phyloP scores from a whole-genome alignment of 2,113 vertebrate genomes.

The Neolamprologus tretocephalus region DNA sequence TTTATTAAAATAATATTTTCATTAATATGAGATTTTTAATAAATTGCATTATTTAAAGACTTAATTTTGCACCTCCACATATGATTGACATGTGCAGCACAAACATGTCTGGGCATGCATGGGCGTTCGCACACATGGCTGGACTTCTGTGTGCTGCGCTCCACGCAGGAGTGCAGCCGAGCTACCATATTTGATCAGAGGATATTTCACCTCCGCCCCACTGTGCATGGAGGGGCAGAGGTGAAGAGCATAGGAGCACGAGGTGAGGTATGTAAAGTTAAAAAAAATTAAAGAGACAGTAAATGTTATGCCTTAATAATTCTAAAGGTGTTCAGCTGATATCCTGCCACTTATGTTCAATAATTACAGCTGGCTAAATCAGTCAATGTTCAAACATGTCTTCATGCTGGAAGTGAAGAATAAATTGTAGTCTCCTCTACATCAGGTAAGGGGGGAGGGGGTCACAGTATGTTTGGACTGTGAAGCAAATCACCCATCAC shows the following conservation, averaged over 20 bases:
- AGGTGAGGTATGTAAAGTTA: not conserved
- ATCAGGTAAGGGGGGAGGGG: not conserved
- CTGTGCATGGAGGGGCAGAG: not conserved
- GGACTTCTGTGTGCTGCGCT: not conserved
- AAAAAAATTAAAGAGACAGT: not conserved
- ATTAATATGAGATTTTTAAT: not conserved
- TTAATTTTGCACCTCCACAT: not conserved
- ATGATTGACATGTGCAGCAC: not conserved
- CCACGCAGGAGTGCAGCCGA: not conserved
- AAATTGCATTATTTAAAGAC: not conserved
- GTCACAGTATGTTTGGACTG: not conserved
- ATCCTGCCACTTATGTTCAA: not conserved
- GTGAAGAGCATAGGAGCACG: not conserved
- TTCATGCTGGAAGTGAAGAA: not conserved
- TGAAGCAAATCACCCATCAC: not conserved
- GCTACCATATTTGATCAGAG: not conserved
- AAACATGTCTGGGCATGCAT: not conserved
- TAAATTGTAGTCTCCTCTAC: not conserved
- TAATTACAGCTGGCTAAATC: not conserved
- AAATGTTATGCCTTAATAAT: not conserved
- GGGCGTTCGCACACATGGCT: not conserved
- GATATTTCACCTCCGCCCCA: not conserved
- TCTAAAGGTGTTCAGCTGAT: not conserved
- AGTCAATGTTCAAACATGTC: not conserved
- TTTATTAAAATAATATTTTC: not conserved